phyloP scores from a whole-genome alignment of 2,113 vertebrate species.

The Cochlearius cochlearius region DNA sequence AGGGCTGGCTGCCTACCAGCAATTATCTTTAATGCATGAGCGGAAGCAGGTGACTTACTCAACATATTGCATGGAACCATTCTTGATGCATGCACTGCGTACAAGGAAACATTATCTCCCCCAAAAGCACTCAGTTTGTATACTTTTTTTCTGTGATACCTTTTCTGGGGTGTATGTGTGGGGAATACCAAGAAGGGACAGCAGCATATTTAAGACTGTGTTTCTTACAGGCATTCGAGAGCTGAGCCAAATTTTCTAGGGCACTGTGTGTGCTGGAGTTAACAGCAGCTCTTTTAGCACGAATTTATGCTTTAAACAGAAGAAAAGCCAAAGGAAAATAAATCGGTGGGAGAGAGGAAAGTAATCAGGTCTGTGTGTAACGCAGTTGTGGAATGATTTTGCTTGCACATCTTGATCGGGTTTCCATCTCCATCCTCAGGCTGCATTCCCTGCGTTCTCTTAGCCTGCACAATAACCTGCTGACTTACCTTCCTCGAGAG shows the following conservation, averaged over 20 bases:
- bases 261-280: not conserved
- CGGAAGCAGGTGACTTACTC: slow-evolving; percentile 10
- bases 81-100: not conserved
- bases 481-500: slow-evolving; percentile 95
- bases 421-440: slow-evolving; percentile 65
- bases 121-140: not conserved
- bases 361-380: not conserved
- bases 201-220: not conserved
- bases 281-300: not conserved
- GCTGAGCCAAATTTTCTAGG: not conserved
- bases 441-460: slow-evolving; percentile 92
- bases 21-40: not conserved
- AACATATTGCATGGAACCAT: not conserved
- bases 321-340: not conserved
- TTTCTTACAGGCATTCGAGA: not conserved
- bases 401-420: not conserved
- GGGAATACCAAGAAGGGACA: not conserved
- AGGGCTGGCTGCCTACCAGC: slow-evolving; percentile 3
- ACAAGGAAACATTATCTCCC: not conserved
- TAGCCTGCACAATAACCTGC: slow-evolving; percentile 96
- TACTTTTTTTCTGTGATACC: not conserved
- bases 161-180: fast-evolving
- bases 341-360: not conserved
- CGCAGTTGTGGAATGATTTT: not conserved
- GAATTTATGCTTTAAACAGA: not conserved